Evolutionary conservation across 2,888 invertebrate species (phyloP).

Genomic region (Galerucella calmariensis): DNA sequence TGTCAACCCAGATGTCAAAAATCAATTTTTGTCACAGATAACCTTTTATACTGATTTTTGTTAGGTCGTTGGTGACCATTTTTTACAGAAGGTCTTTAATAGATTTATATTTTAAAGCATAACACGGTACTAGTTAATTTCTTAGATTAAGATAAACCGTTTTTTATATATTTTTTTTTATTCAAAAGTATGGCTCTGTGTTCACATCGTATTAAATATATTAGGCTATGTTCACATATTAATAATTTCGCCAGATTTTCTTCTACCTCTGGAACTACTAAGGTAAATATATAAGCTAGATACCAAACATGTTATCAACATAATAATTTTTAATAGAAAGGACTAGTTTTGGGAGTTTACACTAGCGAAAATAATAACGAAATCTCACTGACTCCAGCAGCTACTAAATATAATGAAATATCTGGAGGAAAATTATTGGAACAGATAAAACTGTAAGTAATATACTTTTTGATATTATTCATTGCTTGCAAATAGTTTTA

Average conservation of each 20-base stretch:
- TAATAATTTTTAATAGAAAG: slow-evolving; percentile 62
- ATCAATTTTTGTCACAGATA: slow-evolving; percentile 4
- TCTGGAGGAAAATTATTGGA: slow-evolving; percentile 66
- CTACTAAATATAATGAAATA: slow-evolving; percentile 65
- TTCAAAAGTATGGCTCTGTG: slow-evolving; percentile 40
- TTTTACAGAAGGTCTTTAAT: not conserved
- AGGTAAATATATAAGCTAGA: slow-evolving; percentile 19
- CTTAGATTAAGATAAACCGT: slow-evolving; percentile 12
- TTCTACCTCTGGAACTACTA: slow-evolving; percentile 26
- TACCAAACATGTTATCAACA: slow-evolving; percentile 11
- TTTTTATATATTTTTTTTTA: slow-evolving; percentile 5
- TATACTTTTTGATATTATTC: not conserved
- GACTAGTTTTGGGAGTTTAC: slow-evolving; percentile 69
- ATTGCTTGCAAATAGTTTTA: not conserved
- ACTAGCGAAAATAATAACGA: slow-evolving; percentile 62
- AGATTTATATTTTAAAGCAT: not conserved
- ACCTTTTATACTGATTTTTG: slow-evolving; percentile 8
- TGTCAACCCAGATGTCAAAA: slow-evolving; percentile 27
- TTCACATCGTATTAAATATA: slow-evolving; percentile 49
- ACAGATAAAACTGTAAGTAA: slow-evolving; percentile 68
- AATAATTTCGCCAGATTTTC: slow-evolving; percentile 47
- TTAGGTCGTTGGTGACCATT: slow-evolving; percentile 3
- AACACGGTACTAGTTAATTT: not conserved
- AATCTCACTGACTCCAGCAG: slow-evolving; percentile 65
- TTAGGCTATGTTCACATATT: slow-evolving; percentile 55